These are phyloP conservation scores for Camponotus vicinus DNA, from an alignment of 1,140 invertebrate genomes.

Conservation along the genomic window DNA sequence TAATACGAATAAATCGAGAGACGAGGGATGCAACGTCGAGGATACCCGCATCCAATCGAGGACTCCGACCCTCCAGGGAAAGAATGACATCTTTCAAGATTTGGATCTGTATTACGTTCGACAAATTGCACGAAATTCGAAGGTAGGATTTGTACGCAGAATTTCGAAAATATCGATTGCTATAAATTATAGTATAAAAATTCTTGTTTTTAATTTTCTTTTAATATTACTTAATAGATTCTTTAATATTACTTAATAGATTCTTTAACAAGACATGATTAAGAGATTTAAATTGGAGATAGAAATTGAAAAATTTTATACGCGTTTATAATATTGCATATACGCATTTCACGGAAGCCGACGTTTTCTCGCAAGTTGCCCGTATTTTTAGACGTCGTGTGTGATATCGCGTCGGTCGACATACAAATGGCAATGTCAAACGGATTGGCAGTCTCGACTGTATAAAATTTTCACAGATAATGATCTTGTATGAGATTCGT, in stretches of 20 bases:
- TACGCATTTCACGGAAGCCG: slow-evolving; percentile 20
- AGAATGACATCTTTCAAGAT: slow-evolving; percentile 87
- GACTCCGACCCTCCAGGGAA: slow-evolving; percentile 56
- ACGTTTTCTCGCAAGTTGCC: slow-evolving; percentile 33
- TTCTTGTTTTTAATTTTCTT: not conserved
- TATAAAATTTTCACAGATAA: not conserved
- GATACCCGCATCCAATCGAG: slow-evolving; percentile 41
- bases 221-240: not conserved
- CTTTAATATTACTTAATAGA: not conserved
- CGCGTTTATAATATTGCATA: not conserved
- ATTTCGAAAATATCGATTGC: not conserved
- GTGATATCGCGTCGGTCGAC: slow-evolving; percentile 38
- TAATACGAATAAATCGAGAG: slow-evolving; percentile 77
- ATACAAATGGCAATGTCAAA: slow-evolving; percentile 26
- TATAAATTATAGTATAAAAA: not conserved
- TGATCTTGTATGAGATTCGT: not conserved
- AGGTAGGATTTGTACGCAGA: slow-evolving; percentile 81
- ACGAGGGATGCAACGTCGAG: slow-evolving; percentile 69
- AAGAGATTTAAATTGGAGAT: not conserved
- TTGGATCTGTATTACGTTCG: slow-evolving; percentile 88
- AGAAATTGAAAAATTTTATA: slow-evolving; percentile 15
- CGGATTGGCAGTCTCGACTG: not conserved
- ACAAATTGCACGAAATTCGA: slow-evolving; percentile 87
- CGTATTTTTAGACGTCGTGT: slow-evolving; percentile 54
- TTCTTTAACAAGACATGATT: not conserved